A percentile compares a stretch with the other conserved stretches of the same genome.
phyloP scores from a whole-genome alignment of 2,113 vertebrate genomes.

The Chaenocephalus aceratus region DNA sequence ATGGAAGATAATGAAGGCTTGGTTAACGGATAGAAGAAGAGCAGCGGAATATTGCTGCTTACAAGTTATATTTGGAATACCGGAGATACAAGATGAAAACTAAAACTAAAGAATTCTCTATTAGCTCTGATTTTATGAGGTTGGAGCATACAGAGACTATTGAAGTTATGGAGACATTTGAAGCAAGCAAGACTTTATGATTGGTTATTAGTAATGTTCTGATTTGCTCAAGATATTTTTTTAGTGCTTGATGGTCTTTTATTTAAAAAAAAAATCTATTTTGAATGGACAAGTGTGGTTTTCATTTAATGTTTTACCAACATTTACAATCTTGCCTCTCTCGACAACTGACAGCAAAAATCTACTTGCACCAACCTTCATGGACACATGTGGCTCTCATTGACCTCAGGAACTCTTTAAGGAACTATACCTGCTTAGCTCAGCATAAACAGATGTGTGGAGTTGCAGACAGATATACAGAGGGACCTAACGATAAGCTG shows the following conservation, averaged over 20 bases:
- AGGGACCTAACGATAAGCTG: conserved; percentile 32
- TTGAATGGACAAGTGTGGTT: not conserved
- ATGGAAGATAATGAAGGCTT: conserved; percentile 2
- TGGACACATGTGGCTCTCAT: conserved; percentile 34
- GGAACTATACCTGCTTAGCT: conserved; percentile 40
- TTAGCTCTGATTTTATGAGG: not conserved
- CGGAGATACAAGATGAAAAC: not conserved
- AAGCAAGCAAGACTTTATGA: no score
- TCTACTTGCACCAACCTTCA: not conserved
- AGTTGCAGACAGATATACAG: conserved; percentile 38
- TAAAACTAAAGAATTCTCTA: not conserved
- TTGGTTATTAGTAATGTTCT: no score
- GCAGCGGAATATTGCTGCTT: not conserved
- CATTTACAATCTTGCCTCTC: not conserved
- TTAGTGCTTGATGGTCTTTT: no score
- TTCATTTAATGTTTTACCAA: not conserved
- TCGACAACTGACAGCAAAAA: not conserved
- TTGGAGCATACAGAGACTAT: no score
- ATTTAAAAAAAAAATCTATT: not conserved
- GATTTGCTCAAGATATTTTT: no score
- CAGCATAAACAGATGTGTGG: conserved; percentile 52
- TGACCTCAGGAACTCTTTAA: conserved; percentile 4
- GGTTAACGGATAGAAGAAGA: not conserved
- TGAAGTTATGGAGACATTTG: no score
- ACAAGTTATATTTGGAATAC: conserved; percentile 9